These are phyloP conservation scores for Chloropsis cyanopogon DNA, from an alignment of 2,113 vertebrate genomes.

Conservation along the genomic window DNA sequence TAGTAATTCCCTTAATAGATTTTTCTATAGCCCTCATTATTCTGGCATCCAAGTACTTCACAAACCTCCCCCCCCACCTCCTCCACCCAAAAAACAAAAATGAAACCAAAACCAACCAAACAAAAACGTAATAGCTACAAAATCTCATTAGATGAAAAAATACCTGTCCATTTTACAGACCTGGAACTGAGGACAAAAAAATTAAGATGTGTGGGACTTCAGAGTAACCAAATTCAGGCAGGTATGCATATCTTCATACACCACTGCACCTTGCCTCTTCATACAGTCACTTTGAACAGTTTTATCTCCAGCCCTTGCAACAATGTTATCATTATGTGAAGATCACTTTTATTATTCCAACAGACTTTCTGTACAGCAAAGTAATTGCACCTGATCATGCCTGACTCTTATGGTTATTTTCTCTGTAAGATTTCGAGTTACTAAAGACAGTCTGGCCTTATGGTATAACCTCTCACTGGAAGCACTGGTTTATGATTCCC, in stretches of 20 bases:
- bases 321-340: not conserved
- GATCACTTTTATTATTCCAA: not conserved
- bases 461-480: not conserved
- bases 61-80: too few relatives aligned
- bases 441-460: not conserved
- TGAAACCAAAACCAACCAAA: not conserved
- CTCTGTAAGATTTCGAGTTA: accelerated
- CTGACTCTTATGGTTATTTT: not conserved
- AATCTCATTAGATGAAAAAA: not conserved
- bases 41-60: not conserved
- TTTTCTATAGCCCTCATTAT: not conserved
- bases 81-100: not conserved
- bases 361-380: not conserved
- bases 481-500: not conserved
- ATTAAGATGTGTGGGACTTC: not conserved
- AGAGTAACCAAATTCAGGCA: not conserved
- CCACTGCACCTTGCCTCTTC: not conserved
- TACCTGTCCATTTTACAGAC: not conserved
- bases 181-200: not conserved
- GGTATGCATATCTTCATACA: not conserved
- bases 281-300: not conserved
- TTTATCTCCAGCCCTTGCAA: not conserved
- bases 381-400: not conserved
- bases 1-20: not conserved
- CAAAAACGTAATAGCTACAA: not conserved